Evolutionary conservation across 2,888 invertebrate species (phyloP).

Genomic region (Choristoneura rosaceana): DNA sequence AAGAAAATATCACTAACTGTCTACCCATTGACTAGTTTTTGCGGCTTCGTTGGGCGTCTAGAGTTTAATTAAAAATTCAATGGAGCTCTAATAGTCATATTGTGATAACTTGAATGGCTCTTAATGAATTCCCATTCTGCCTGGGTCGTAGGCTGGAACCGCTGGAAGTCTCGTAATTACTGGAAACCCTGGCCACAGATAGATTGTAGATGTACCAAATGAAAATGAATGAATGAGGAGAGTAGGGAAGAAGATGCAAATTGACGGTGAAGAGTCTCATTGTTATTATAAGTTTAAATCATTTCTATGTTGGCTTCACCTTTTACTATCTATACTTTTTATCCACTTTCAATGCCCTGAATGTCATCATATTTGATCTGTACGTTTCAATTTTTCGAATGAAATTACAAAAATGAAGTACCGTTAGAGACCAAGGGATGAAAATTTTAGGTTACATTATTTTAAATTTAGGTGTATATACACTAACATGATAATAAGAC

Average conservation of each 20-base stretch:
- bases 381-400: too few relatives aligned
- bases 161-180: conserved; percentile 73
- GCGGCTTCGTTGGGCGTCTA: conserved; percentile 49
- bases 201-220: conserved; percentile 22
- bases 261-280: too few relatives aligned
- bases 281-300: too few relatives aligned
- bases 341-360: too few relatives aligned
- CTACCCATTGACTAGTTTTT: conserved; percentile 39
- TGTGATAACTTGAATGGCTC: conserved; percentile 80
- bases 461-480: too few relatives aligned
- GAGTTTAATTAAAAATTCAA: conserved; percentile 77
- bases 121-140: conserved; percentile 81
- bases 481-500: too few relatives aligned
- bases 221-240: background rate
- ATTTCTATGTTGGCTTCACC: too few relatives aligned
- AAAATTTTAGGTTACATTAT: too few relatives aligned
- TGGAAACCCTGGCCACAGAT: conserved; percentile 62
- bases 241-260: background rate
- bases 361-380: too few relatives aligned
- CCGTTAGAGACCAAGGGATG: too few relatives aligned
- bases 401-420: too few relatives aligned
- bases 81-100: conserved; percentile 76
- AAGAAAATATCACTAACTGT: conserved; percentile 19
- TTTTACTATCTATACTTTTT: too few relatives aligned
- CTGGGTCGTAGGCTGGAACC: conserved; percentile 68